These are phyloP conservation scores for Anarsia innoxiella DNA, from an alignment of 2,888 invertebrate genomes.

Conservation along the genomic window DNA sequence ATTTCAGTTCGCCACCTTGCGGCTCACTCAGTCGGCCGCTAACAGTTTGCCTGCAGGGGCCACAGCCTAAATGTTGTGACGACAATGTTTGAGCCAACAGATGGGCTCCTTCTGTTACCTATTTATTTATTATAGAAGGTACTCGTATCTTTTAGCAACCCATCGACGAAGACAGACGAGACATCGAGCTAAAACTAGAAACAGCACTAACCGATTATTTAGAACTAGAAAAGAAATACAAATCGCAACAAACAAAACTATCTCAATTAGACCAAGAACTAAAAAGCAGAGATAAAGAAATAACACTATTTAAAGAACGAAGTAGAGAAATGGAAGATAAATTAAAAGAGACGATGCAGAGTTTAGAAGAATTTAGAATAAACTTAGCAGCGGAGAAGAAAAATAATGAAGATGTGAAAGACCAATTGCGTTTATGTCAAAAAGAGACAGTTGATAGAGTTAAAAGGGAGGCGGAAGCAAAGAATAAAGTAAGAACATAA, in stretches of 20 bases:
- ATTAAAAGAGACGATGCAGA: conserved; percentile 34
- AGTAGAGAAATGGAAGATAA: conserved; percentile 41
- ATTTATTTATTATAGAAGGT: too few relatives aligned
- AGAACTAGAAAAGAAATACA: conserved; percentile 59
- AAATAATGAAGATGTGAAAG: conserved; percentile 45
- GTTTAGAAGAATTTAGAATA: conserved; percentile 45
- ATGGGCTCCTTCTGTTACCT: too few relatives aligned
- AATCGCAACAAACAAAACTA: conserved; percentile 37
- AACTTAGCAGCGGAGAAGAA: conserved; percentile 49
- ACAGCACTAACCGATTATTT: conserved; percentile 69
- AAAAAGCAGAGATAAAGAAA: conserved; percentile 59
- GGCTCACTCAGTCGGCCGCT: too few relatives aligned
- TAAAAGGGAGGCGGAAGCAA: conserved; percentile 60
- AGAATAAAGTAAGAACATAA: conserved; percentile 57
- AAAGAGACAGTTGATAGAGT: conserved; percentile 44
- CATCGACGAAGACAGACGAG: conserved; percentile 67
- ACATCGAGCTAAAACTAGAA: conserved; percentile 72
- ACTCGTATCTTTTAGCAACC: conserved; percentile 33
- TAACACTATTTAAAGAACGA: conserved; percentile 55
- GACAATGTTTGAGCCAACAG: too few relatives aligned
- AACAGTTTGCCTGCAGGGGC: too few relatives aligned
- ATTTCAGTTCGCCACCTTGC: too few relatives aligned
- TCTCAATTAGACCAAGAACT: conserved; percentile 36
- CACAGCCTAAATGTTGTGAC: too few relatives aligned
- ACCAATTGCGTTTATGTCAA: conserved; percentile 39